Evolutionary conservation across 2,113 vertebrate genomes (phyloP), one percentile per base, ranked within the genome.

Genomic region (Triplophysa dalaica): DNA sequence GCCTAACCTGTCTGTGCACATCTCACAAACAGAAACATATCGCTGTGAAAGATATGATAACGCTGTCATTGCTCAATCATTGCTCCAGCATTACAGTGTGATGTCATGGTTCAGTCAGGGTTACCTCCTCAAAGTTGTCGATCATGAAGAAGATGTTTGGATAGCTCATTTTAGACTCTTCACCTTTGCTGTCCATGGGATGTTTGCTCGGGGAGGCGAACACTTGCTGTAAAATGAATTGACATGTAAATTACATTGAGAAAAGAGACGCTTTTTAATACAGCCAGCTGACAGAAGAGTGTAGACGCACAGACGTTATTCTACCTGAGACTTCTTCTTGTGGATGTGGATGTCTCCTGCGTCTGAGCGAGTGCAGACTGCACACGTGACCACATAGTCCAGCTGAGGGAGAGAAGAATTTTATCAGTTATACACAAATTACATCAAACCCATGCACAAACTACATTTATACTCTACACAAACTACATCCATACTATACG

Each of bases 71-170:
- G 2, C 60, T 24, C 33, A 14, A 74, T 14, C 5, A 22, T 19
- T 13, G 50, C 54, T 26, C 29, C 29, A 33, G 29, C 29, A 33
- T 33, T 33, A 41, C 7, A 16, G 21, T 3, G 45, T 14, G 21
- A 21, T 24, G 4, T 8, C 16, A 43, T 8, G 19, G 41, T n/a
- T 19, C 10, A 19, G n/a, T 12, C 19, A 21, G 5, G 22, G 13
- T 81, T 84, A 99, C 98, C 96, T 99, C 98, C 86, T 99, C 98
- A 56, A 99, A 99, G 90, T 96, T 99, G 91, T 99, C 98, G 3
- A 99, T 99, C 98, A 99, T 99, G 89, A 98, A 99, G 93, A 99
- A 99, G 89, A 99, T 99, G 89, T 99, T 98, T 5, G 98, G 98
- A 88, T 99, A 99, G 90, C 98, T 99, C 91, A 99, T 99, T 90